Base-by-base conservation (phyloP, 2,113 vertebrate species). In the Coregonus clupeaformis region DNA sequence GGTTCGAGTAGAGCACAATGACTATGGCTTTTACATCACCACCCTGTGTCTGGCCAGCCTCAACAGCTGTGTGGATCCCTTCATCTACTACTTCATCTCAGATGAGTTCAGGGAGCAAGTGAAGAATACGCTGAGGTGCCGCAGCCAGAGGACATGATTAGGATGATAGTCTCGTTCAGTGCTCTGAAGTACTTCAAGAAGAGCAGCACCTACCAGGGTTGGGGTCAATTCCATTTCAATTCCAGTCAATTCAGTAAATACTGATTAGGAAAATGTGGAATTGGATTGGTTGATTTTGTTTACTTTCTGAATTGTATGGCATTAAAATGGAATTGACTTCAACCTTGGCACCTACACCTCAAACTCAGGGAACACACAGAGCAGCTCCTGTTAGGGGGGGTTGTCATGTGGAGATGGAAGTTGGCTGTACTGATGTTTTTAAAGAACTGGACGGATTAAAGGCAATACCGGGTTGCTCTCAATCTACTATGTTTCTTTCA, bases 21-120 rank as follows among this genome's bases (percentile, higher is more conserved):
- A 92, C 27, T 99, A 99, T 0, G 81, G 88, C 0, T 91, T 90
- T 0, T 99, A 99, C 77, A 80, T 99, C 74, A 81, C 74, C 4
- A 86, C 94, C 0, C 91, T 99, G 55, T 98, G 97, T 82, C 83
- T 99, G 72, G 93, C 95, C 4, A 92, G 94, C 25, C 91, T 98
- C 74, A 99, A 98, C 91, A 97, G 97, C 92, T 97, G 95, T 81
- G 84, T 99, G 0, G 98, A 99, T 80, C 98, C 98, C 0, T 98
- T 99, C 24, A 65, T 99, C 42, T 99, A 99, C 86, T 99, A 98
- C 67, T 98, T 92, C 71, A 91, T 99, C 86, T 99, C 97, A 0
- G 93, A 97, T 75, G 97, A 99, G 65, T 98, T 98, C 81, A 89
- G 98, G 78, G 79, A 95, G 18, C 94, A 98, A 0, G 91, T 96